These are phyloP conservation scores for Aplodontia rufa DNA, from an alignment of 2,113 vertebrate genomes.

Conservation along the genomic window DNA sequence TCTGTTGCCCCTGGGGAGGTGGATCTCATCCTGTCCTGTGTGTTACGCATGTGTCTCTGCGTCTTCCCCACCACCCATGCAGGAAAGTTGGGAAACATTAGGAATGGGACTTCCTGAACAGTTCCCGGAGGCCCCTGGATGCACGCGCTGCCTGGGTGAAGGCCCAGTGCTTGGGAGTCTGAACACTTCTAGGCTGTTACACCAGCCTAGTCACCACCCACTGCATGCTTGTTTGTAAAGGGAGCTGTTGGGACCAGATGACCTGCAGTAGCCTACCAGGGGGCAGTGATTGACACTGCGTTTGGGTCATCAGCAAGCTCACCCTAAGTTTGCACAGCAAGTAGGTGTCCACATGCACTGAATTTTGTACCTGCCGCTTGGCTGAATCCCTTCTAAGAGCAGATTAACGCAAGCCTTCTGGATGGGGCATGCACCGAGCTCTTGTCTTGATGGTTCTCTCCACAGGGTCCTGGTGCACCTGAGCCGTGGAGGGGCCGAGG, in stretches of 20 bases:
- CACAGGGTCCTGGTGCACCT: conserved; percentile 90
- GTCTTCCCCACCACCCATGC: not conserved
- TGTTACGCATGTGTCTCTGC: no score
- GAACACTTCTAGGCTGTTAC: not conserved
- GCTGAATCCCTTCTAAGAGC: not conserved
- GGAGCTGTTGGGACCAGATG: not conserved
- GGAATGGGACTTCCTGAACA: no score
- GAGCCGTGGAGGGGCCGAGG: conserved; percentile 88
- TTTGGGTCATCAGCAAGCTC: not conserved
- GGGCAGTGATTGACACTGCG: fast-evolving
- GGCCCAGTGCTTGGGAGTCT: no score
- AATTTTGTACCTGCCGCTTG: fast-evolving
- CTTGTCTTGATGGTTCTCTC: fast-evolving
- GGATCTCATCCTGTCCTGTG: not conserved
- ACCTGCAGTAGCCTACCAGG: no score
- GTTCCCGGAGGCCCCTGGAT: no score
- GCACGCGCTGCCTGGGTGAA: no score
- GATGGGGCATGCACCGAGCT: fast-evolving
- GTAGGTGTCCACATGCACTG: fast-evolving
- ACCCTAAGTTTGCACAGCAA: not conserved
- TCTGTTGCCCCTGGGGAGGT: fast-evolving
- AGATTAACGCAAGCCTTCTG: fast-evolving
- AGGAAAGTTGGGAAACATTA: not conserved
- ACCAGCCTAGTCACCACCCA: fast-evolving
- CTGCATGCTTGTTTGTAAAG: not conserved